Conservation (phyloP, 2,888 invertebrate species). For the Drosophila buzzatii region DNA sequence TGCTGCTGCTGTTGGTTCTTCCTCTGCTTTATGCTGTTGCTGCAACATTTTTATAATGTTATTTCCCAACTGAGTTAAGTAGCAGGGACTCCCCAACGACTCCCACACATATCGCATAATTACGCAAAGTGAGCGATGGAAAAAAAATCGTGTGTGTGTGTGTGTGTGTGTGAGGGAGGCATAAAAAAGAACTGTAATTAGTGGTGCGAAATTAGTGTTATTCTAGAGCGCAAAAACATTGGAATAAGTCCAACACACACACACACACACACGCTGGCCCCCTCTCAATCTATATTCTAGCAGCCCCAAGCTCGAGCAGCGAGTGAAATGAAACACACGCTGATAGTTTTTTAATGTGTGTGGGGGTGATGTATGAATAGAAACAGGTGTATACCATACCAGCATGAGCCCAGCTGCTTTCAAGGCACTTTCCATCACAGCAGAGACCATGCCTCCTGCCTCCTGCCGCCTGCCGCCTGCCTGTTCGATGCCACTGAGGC, state of each 20-base stretch:
- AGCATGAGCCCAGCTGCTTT: constrained; percentile 32
- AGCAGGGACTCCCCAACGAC: constrained; percentile 53
- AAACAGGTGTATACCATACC: constrained; percentile 48
- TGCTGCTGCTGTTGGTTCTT: background rate
- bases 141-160: constrained; percentile 3
- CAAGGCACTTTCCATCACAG: constrained; percentile 52
- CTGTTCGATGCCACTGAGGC: constrained; percentile 33
- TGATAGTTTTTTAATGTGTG: constrained; percentile 73
- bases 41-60: constrained; percentile 61
- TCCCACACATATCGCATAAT: constrained; percentile 60
- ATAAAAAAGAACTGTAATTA: constrained; percentile 71
- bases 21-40: constrained; percentile 12
- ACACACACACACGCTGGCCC: background rate
- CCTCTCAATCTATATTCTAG: constrained; percentile 5
- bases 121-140: constrained; percentile 54
- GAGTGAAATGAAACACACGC: constrained; percentile 71
- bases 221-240: constrained; percentile 62
- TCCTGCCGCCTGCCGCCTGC: background rate
- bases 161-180: background rate
- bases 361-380: constrained; percentile 39
- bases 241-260: constrained; percentile 36
- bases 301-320: constrained; percentile 5
- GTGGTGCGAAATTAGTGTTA: constrained; percentile 80
- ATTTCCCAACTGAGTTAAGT: constrained; percentile 77
- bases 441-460: constrained; percentile 1